Evolutionary conservation across 1,140 invertebrate genomes (phyloP), one percentile per base, ranked within the genome.

Genomic region (Carcinoscorpius rotundicauda): DNA sequence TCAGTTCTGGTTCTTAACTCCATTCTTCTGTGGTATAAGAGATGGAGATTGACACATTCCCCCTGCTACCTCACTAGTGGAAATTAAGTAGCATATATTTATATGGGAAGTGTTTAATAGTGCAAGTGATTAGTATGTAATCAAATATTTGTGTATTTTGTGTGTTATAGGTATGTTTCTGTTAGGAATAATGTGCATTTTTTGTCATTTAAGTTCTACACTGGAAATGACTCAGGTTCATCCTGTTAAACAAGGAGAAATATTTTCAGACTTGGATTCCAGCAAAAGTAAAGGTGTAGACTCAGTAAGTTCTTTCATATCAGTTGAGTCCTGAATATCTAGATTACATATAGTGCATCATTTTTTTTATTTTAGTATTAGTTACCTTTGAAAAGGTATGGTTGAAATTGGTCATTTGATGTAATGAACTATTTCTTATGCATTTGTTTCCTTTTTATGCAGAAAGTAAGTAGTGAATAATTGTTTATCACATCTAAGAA

Each of bases 211-310:
- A 9, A 66, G 65, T 51, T 63, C 61, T 51, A 63, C 61, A 9
- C 29, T 66, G 49, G 65, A 66, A 55, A 66, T 66, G 65, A 56
- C 62, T 6, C 65, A 66, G 48, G 55, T 66, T 29, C 60, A 61
- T 6, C 56, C n/a, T 48, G 51, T 50, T 52, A 63, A 56, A 29
- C 65, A 66, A 56, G 63, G 51, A 60, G 49, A 63, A 51, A 58
- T 66, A 5, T 57, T 8, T 66, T 66, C 10, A 4, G 55, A 58
- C 58, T 55, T 4, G 56, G n/a, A 51, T 58, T 50, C n/a, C 58
- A 67, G 29, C 11, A 51, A 57, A n/a, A 9, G 1, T 58, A 61
- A 64, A 63, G 60, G 58, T 29, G 60, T 61, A 49, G 29, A 11
- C 29, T 50, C 9, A 60, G 58, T 60, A 60, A 9, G 48, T n/a